Percentiles rank a stretch among this genome's conserved stretches.
Conservation (phyloP, 2,888 invertebrate genomes). For the Polylopha cassiicola region DNA sequence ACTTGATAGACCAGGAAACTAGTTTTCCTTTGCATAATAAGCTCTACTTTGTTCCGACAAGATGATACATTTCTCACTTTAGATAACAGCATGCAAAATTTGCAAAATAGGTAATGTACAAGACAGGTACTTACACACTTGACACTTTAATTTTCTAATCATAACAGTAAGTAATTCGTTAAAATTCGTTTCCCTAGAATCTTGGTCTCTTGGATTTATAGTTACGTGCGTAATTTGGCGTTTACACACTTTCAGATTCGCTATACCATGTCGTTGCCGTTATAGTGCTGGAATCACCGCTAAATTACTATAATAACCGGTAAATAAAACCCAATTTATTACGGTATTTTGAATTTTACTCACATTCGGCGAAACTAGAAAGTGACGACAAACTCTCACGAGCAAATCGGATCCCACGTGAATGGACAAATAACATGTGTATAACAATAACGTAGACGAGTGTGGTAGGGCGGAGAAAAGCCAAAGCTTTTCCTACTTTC, state of each 20-base stretch:
- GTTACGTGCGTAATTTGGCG: too few relatives aligned
- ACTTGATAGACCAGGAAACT: constrained; percentile 11
- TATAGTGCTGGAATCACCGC: constrained; percentile 11
- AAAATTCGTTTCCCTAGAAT: not conserved
- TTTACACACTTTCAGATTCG: constrained; percentile 2
- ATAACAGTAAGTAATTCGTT: not conserved
- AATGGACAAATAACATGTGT: constrained; percentile 29
- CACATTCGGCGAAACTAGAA: constrained; percentile 25
- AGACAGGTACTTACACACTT: too few relatives aligned
- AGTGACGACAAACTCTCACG: constrained; percentile 23
- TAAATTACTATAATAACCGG: constrained; percentile 19
- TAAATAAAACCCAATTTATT: constrained; percentile 20
- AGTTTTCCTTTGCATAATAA: constrained; percentile 6
- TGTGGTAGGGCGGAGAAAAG: constrained; percentile 26
- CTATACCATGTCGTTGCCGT: constrained; percentile 5
- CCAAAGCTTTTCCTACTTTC: constrained; percentile 19
- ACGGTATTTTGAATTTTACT: constrained; percentile 3
- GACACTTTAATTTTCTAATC: too few relatives aligned
- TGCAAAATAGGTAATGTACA: not conserved
- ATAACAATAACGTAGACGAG: constrained; percentile 27
- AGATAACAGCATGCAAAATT: constrained; percentile 11
- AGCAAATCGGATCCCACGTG: constrained; percentile 27
- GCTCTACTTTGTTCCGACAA: constrained; percentile 15
- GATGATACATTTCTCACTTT: constrained; percentile 11
- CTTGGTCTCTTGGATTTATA: not conserved